Conservation (phyloP, 2,113 vertebrate species). For the Erinaceus europaeus region DNA sequence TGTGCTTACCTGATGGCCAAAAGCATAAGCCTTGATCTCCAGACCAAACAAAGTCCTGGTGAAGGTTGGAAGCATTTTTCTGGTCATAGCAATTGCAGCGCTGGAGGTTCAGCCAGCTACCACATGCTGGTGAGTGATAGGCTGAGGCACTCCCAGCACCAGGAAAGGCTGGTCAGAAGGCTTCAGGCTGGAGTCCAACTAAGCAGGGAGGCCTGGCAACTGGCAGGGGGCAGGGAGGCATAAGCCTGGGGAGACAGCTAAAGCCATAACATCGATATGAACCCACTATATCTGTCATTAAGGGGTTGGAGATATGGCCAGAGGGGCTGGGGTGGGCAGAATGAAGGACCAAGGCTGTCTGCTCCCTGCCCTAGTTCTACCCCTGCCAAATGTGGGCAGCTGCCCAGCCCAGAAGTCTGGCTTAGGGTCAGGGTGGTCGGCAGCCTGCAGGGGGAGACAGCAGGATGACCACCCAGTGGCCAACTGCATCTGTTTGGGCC, state of each 20-base stretch:
- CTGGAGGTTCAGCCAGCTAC: background rate
- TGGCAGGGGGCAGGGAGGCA: background rate
- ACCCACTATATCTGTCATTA: background rate
- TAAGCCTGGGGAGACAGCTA: background rate
- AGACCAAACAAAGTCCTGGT: background rate
- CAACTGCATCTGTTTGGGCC: background rate
- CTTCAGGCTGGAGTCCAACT: constrained; percentile 22
- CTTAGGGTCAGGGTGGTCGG: background rate
- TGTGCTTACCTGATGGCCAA: background rate
- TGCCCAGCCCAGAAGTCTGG: background rate
- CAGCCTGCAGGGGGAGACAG: background rate
- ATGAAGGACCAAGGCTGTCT: no score
- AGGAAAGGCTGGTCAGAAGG: background rate
- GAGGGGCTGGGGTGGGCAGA: background rate
- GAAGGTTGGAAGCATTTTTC: background rate
- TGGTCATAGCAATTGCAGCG: background rate
- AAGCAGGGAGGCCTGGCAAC: background rate
- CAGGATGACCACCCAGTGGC: background rate
- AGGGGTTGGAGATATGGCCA: background rate
- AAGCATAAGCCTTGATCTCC: background rate
- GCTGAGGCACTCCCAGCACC: background rate
- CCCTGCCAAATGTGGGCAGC: background rate
- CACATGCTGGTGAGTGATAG: background rate
- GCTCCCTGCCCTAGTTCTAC: background rate
- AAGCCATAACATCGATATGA: background rate